Evolutionary conservation across 2,888 invertebrate species (phyloP).

Genomic region (Lithophane leautieri): DNA sequence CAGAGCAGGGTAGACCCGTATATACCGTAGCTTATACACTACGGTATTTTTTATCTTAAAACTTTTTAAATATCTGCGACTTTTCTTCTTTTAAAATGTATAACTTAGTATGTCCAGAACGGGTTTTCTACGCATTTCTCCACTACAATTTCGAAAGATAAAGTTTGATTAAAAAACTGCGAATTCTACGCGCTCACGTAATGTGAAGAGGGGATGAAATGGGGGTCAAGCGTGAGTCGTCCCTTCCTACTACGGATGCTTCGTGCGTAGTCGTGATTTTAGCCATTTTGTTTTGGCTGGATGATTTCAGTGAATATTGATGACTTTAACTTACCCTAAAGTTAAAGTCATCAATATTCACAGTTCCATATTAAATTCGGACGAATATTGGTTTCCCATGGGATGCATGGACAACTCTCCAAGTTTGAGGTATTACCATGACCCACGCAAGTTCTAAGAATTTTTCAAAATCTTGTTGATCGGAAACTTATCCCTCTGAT

Average conservation of each 20-base stretch:
- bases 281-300: conserved; percentile 42
- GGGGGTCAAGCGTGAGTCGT: conserved; percentile 53
- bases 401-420: neutral
- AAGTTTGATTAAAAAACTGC: conserved; percentile 44
- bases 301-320: conserved; percentile 46
- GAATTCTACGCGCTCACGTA: conserved; percentile 52
- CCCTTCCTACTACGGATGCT: conserved; percentile 26
- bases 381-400: neutral
- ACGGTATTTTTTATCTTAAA: neutral
- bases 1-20: neutral
- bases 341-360: too few relatives aligned
- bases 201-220: conserved; percentile 44
- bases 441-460: neutral
- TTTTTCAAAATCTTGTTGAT: neutral
- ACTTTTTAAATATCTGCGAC: neutral
- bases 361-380: conserved; percentile 13
- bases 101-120: neutral
- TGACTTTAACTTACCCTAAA: conserved; percentile 42
- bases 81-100: neutral
- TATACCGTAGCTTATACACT: too few relatives aligned
- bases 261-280: conserved; percentile 36
- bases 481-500: neutral
- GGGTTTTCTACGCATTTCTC: neutral
- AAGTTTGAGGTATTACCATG: neutral
- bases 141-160: conserved; percentile 29